phyloP scores from a whole-genome alignment of 2,113 vertebrate genomes.

The Cololabis saira region DNA sequence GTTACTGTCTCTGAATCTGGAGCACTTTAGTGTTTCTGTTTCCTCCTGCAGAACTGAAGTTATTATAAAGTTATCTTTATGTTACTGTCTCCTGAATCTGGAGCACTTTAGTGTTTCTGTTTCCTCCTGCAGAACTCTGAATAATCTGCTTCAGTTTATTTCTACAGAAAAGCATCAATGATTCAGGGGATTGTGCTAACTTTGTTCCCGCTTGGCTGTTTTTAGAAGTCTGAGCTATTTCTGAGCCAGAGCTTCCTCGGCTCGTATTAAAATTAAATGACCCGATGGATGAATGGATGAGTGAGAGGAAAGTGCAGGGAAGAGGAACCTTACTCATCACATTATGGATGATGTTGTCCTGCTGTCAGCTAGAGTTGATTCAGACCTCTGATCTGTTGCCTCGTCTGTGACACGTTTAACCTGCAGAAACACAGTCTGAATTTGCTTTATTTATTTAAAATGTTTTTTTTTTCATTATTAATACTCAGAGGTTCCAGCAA shows the following conservation, averaged over 20 bases:
- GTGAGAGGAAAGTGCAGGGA: constrained; percentile 42
- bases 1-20: too few species aligned
- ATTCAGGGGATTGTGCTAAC: constrained; percentile 65
- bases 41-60: too few species aligned
- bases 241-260: constrained; percentile 50
- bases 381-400: too few species aligned
- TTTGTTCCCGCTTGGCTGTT: constrained; percentile 59
- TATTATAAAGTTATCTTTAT: too few species aligned
- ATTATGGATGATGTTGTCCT: constrained; percentile 8
- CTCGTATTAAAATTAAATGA: constrained; percentile 26
- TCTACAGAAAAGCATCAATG: constrained; percentile 66
- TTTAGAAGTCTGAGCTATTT: constrained; percentile 64
- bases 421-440: too few species aligned
- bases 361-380: not conserved
- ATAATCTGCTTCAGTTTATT: constrained; percentile 31
- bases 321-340: constrained; percentile 22
- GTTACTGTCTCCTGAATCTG: constrained; percentile 22
- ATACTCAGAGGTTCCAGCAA: too few species aligned
- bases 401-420: too few species aligned
- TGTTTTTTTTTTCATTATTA: too few species aligned
- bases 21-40: too few species aligned
- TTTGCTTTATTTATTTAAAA: too few species aligned
- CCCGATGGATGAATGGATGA: not conserved
- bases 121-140: constrained; percentile 35
- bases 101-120: constrained; percentile 26